These are phyloP conservation scores for Zaprionus capensis DNA, from an alignment of 1,140 invertebrate species.

Conservation along the genomic window DNA sequence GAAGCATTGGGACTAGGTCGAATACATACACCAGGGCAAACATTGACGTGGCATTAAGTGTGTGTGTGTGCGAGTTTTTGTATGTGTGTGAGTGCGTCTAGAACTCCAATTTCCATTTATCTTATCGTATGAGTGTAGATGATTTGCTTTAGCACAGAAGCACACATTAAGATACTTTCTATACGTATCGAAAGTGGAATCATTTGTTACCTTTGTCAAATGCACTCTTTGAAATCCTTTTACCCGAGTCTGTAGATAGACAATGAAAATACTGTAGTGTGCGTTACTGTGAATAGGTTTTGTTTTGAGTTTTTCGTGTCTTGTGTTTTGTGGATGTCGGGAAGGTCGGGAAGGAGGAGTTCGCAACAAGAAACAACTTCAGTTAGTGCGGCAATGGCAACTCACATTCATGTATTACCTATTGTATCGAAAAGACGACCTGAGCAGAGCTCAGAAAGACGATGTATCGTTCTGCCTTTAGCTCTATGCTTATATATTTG, in stretches of 20 bases:
- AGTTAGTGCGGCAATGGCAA: slow-evolving; percentile 73
- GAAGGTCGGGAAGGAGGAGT: slow-evolving; percentile 21
- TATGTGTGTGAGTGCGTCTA: slow-evolving; percentile 6
- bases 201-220: slow-evolving; percentile 66
- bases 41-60: slow-evolving; percentile 49
- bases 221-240: slow-evolving; percentile 60
- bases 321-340: neutral
- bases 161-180: slow-evolving; percentile 41
- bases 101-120: slow-evolving; percentile 26
- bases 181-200: slow-evolving; percentile 4
- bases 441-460: slow-evolving; percentile 73
- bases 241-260: slow-evolving; percentile 77
- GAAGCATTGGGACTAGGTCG: slow-evolving; percentile 45
- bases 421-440: slow-evolving; percentile 76
- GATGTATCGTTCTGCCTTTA: slow-evolving; percentile 78
- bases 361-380: slow-evolving; percentile 67
- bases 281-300: slow-evolving; percentile 16
- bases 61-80: slow-evolving; percentile 19
- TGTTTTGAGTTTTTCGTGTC: neutral
- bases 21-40: slow-evolving; percentile 49
- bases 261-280: slow-evolving; percentile 63
- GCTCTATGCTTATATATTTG: slow-evolving; percentile 67
- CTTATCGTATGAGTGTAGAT: slow-evolving; percentile 34
- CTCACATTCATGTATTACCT: slow-evolving; percentile 80
- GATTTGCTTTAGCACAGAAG: slow-evolving; percentile 69